Conservation (phyloP, 1,140 invertebrate genomes). For the Diprion similis region DNA sequence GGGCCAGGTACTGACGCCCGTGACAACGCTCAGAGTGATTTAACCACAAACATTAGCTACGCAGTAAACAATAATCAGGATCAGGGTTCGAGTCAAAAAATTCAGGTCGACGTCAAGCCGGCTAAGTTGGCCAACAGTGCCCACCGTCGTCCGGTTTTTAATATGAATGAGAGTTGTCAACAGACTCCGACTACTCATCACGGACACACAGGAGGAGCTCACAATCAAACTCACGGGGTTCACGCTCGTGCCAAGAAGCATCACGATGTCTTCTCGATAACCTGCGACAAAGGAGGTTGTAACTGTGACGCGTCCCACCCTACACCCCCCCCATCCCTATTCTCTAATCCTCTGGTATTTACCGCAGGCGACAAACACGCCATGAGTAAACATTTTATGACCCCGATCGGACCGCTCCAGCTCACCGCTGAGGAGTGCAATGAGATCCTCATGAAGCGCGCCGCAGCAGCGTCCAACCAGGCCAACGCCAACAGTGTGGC, state of each 20-base stretch:
- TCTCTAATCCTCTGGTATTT: slow-evolving; percentile 57
- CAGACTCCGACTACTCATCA: slow-evolving; percentile 56
- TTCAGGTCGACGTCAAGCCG: slow-evolving; percentile 58
- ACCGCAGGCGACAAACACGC: slow-evolving; percentile 56
- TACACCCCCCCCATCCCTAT: slow-evolving; percentile 50
- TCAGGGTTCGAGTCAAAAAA: slow-evolving; percentile 58
- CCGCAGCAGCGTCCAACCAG: slow-evolving; percentile 56
- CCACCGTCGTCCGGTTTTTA: slow-evolving; percentile 53
- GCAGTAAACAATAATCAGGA: slow-evolving; percentile 60
- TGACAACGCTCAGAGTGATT: slow-evolving; percentile 52
- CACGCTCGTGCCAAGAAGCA: slow-evolving; percentile 56
- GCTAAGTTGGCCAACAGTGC: slow-evolving; percentile 48
- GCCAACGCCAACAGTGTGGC: slow-evolving; percentile 49
- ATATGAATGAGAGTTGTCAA: slow-evolving; percentile 57
- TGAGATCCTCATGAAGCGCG: slow-evolving; percentile 76
- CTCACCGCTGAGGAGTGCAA: slow-evolving; percentile 79
- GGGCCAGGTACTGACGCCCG: slow-evolving; percentile 53
- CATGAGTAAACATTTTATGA: slow-evolving; percentile 66
- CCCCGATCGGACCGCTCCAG: slow-evolving; percentile 73
- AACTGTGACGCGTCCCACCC: slow-evolving; percentile 56
- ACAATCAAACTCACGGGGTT: slow-evolving; percentile 56
- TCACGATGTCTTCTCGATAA: slow-evolving; percentile 55
- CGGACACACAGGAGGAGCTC: slow-evolving; percentile 49
- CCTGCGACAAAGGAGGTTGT: slow-evolving; percentile 57
- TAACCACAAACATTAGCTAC: slow-evolving; percentile 55